Evolutionary conservation across 2,113 vertebrate species (phyloP).

Genomic region (Sitta europaea): DNA sequence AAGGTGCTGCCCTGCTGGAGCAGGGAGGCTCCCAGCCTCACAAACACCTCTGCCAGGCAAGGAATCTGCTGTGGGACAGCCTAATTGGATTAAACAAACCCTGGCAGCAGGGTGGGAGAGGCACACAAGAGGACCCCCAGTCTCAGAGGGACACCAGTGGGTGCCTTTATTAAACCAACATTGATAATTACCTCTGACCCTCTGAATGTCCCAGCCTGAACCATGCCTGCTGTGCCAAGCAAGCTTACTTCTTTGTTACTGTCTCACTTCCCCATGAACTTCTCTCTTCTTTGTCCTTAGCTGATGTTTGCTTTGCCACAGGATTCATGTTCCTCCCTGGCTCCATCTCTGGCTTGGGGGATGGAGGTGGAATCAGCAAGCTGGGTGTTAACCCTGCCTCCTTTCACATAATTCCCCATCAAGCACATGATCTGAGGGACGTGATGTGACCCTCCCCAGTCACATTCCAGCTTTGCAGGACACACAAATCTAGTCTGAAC

Average conservation of each 20-base stretch:
- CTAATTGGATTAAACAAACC: neutral
- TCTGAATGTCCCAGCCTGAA: neutral
- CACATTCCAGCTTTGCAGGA: neutral
- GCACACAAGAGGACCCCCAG: neutral
- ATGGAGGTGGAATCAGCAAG: neutral
- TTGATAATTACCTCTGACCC: neutral
- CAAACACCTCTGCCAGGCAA: neutral
- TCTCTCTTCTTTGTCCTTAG: neutral
- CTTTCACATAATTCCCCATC: neutral
- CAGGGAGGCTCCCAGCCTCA: neutral
- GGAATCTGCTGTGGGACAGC: neutral
- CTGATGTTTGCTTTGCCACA: neutral
- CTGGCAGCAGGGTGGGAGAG: neutral
- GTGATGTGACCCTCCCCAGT: neutral
- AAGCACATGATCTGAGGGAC: neutral
- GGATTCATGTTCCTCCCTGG: neutral
- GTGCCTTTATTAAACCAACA: neutral
- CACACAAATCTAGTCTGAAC: neutral
- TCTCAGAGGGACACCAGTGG: neutral
- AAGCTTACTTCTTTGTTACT: neutral
- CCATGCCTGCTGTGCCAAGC: neutral
- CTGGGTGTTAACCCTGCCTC: neutral
- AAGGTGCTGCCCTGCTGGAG: neutral
- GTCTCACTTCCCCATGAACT: neutral
- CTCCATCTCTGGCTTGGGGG: neutral